Base-by-base conservation (phyloP, 1,140 invertebrate species). In the Drosophila arawakana region DNA sequence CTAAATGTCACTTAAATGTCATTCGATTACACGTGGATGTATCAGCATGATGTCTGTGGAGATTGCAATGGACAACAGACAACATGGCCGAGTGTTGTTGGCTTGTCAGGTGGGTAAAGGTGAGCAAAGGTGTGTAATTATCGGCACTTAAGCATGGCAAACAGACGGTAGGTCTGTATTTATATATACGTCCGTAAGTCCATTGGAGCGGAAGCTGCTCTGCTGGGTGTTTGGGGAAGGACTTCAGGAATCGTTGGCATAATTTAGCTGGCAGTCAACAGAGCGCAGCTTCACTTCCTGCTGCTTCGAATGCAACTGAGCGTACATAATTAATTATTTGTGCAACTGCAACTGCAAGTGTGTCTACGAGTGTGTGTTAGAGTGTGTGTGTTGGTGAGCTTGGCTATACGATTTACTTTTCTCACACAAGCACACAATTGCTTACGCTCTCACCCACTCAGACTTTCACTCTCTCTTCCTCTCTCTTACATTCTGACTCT, bases 321-420 rank as follows among this genome's bases (percentile, higher is more conserved):
- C 80, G 80, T 82, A 80, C 78, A 80, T 82, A 82, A 80, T 82
- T 82, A 82, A 80, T 80, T 82, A 82, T 80, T 78, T 80, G 60
- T 71, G 60, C 58, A 57, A 62, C 49, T 63, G 66, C 49, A 65
- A 35, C 30, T 39, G 15, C 44, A 7, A 30, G 15, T 5, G 5
- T n/a, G 18, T 52, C 2, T 50, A 6, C 11, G 8, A 9, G 11
- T 60, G 43, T 66, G 44, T 49, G 25, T 67, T 41, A 59, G n/a
- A 21, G 10, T 25, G 15, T 44, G 25, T 39, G 46, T 18, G 10
- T 18, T 57, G 30, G 10, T 41, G 54, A 35, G 11, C 49, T 72
- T 72, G 55, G 57, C 55, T 67, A 62, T 61, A 50, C 61, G 61
- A 71, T 65, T 72, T 72, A 71, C 73, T 65, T 76, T 65, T 71